phyloP scores from a whole-genome alignment of 2,113 vertebrate genomes.

The Limnothrissa miodon region DNA sequence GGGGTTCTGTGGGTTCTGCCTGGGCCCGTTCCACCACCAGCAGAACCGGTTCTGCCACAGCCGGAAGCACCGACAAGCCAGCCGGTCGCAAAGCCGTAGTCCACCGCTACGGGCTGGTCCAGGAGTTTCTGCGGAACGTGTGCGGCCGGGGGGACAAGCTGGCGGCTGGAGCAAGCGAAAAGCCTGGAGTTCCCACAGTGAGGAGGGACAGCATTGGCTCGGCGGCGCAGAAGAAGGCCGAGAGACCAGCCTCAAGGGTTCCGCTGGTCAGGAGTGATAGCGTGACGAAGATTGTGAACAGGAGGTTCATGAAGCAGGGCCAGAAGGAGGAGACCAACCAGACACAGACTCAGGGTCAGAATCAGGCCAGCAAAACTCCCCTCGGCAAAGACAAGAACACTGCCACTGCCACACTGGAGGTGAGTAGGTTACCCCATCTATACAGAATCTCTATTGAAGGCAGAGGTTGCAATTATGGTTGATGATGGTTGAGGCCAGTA shows the following conservation, averaged over 20 bases:
- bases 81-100: slow-evolving; percentile 64
- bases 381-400: slow-evolving; percentile 66
- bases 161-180: slow-evolving; percentile 58
- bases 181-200: slow-evolving; percentile 5
- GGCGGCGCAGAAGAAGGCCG: slow-evolving; percentile 65
- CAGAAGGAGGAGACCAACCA: slow-evolving; percentile 73
- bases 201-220: slow-evolving; percentile 27
- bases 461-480: not conserved
- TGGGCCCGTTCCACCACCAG: slow-evolving; percentile 79
- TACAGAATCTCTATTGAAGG: not conserved
- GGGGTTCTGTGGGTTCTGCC: slow-evolving; percentile 74
- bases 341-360: slow-evolving; percentile 55
- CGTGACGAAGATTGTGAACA: slow-evolving; percentile 82
- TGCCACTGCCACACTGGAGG: slow-evolving; percentile 73
- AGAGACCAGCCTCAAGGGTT: slow-evolving; percentile 62
- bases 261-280: slow-evolving; percentile 73
- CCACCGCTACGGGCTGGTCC: slow-evolving; percentile 86
- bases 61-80: slow-evolving; percentile 44
- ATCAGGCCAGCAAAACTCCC: slow-evolving; percentile 62
- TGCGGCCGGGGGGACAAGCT: slow-evolving; percentile 85
- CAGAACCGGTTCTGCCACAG: slow-evolving; percentile 42
- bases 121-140: slow-evolving; percentile 92
- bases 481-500: not conserved
- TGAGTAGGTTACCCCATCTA: slow-evolving; percentile 53
- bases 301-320: slow-evolving; percentile 82